These are phyloP conservation scores for Dendropsophus ebraccatus DNA, from an alignment of 2,113 vertebrate genomes.

Conservation along the genomic window DNA sequence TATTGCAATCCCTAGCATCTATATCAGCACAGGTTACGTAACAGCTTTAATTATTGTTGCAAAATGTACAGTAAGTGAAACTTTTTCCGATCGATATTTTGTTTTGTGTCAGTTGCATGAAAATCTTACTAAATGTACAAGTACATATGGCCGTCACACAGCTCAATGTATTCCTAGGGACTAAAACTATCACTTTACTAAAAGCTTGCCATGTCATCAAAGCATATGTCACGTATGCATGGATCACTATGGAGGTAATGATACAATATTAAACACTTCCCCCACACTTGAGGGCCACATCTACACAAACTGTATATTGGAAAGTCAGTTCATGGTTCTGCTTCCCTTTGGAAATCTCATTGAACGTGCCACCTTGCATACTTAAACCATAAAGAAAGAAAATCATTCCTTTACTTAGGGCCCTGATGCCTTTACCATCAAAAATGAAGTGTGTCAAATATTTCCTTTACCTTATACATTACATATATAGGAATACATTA, in stretches of 20 bases:
- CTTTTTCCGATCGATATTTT: too few relatives aligned
- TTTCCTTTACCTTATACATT: neutral
- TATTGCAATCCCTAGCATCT: too few relatives aligned
- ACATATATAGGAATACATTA: neutral
- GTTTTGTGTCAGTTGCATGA: neutral
- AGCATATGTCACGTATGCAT: neutral
- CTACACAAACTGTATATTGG: neutral
- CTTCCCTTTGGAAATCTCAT: neutral
- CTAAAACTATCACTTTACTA: neutral
- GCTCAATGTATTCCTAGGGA: too few relatives aligned
- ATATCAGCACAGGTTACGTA: too few relatives aligned
- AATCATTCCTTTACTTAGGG: too few relatives aligned
- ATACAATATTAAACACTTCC: too few relatives aligned
- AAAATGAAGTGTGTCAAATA: too few relatives aligned
- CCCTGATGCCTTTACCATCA: too few relatives aligned
- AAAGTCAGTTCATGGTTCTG: neutral
- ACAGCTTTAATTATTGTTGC: too few relatives aligned
- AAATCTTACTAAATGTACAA: too few relatives aligned
- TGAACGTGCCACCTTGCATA: neutral
- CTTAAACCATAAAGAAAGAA: neutral
- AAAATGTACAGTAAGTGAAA: too few relatives aligned
- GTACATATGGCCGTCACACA: neutral
- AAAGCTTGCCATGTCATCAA: neutral
- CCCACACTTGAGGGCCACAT: neutral
- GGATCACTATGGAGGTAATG: neutral